Conservation (phyloP, 2,888 invertebrate genomes). For the Caenorhabditis panamensis region DNA sequence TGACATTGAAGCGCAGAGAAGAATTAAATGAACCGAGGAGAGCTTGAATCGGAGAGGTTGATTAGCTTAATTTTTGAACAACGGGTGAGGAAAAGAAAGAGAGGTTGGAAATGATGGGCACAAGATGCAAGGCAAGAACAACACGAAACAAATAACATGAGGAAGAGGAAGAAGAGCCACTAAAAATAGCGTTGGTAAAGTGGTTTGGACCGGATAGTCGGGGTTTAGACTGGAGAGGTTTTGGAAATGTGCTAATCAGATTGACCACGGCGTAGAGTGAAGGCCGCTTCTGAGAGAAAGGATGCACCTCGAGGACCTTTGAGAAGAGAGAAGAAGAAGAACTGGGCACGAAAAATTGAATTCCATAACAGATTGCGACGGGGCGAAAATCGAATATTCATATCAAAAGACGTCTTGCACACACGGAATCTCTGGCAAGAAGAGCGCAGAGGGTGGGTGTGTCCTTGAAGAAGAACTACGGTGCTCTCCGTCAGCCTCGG, state of each 20-base stretch:
- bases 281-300: constrained; percentile 1
- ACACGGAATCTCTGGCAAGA: constrained; percentile 47
- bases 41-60: constrained; percentile 47
- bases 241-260: constrained; percentile 49
- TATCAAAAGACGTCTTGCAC: constrained; percentile 55
- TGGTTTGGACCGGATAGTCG: constrained; percentile 26
- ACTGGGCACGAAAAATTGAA: constrained; percentile 36
- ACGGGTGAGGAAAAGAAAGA: not conserved
- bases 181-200: constrained; percentile 24
- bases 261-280: constrained; percentile 17
- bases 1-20: constrained; percentile 12
- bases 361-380: constrained; percentile 51
- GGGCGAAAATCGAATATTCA: constrained; percentile 57
- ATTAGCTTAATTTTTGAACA: constrained; percentile 57
- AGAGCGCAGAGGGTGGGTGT: constrained; percentile 41
- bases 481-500: constrained; percentile 42
- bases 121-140: constrained; percentile 11
- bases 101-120: constrained; percentile 20
- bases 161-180: not conserved
- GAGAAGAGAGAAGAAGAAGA: constrained; percentile 3
- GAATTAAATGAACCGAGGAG: constrained; percentile 51
- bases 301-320: constrained; percentile 22
- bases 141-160: constrained; percentile 1
- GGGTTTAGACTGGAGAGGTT: constrained; percentile 40
- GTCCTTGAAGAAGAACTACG: constrained; percentile 56